Evolutionary conservation across 2,113 vertebrate species (phyloP).

Genomic region (Callipepla californica): DNA sequence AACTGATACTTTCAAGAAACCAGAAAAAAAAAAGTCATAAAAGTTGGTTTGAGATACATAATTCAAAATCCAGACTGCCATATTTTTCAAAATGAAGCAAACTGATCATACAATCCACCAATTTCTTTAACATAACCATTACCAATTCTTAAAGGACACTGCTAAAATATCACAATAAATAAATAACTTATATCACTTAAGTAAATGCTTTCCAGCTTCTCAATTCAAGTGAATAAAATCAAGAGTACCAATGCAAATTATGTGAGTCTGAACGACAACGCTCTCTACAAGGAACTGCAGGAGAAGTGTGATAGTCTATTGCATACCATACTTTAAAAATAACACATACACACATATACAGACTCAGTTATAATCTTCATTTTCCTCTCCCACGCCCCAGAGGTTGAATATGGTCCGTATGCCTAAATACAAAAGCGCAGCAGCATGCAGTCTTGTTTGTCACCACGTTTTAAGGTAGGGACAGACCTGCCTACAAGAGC

Average conservation of each 20-base stretch:
- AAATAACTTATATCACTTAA: conserved; percentile 65
- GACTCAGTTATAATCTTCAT: background rate
- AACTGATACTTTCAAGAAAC: conserved; percentile 20
- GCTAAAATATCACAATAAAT: conserved; percentile 70
- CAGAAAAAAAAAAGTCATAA: background rate
- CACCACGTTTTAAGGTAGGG: background rate
- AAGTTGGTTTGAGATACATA: background rate
- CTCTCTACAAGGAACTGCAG: background rate
- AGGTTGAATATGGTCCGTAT: background rate
- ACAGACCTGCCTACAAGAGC: background rate
- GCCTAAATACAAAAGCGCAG: background rate
- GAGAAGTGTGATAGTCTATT: background rate
- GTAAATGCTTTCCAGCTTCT: conserved; percentile 52
- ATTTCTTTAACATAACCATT: background rate
- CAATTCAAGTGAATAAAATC: conserved; percentile 38
- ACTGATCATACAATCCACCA: background rate
- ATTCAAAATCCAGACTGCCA: conserved; percentile 12
- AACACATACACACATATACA: background rate
- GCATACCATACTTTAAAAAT: background rate
- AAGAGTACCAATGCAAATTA: conserved; percentile 19
- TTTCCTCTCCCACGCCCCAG: background rate
- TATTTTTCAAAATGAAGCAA: background rate
- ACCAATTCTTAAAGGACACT: conserved; percentile 1
- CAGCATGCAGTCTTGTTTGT: background rate
- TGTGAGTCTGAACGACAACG: background rate